Evolutionary conservation across 2,888 invertebrate species (phyloP).

Genomic region (Alentia gelatinosa): DNA sequence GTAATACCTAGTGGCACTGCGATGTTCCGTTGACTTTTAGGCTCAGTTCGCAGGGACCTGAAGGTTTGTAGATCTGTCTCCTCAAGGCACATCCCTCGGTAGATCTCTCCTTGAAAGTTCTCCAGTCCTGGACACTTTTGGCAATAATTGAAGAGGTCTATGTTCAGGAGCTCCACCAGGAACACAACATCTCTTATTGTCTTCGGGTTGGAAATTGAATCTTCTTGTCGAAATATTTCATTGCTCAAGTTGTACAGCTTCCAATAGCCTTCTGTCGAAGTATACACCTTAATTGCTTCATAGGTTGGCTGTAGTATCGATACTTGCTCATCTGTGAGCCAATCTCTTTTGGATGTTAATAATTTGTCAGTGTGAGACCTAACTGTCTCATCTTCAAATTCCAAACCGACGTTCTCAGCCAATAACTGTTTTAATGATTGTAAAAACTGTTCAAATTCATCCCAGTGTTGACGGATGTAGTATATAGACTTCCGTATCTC

Average conservation of each 20-base stretch:
- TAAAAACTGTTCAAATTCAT: constrained; percentile 60
- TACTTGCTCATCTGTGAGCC: neutral
- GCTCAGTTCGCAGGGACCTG: constrained; percentile 57
- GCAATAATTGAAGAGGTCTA: constrained; percentile 67
- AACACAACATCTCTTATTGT: constrained; percentile 65
- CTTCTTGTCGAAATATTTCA: constrained; percentile 63
- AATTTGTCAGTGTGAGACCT: constrained; percentile 1
- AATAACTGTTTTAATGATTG: constrained; percentile 58
- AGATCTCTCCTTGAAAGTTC: constrained; percentile 65
- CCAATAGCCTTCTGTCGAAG: constrained; percentile 58
- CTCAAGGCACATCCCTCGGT: constrained; percentile 59
- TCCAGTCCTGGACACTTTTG: constrained; percentile 59
- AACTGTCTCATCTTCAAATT: neutral
- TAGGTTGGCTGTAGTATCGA: neutral
- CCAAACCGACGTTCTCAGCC: neutral
- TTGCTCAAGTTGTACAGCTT: constrained; percentile 63
- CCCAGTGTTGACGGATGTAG: constrained; percentile 65
- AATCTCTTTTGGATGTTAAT: neutral
- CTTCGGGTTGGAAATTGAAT: constrained; percentile 60
- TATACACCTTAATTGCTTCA: constrained; percentile 41
- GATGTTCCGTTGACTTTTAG: constrained; percentile 63
- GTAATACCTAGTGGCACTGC: constrained; percentile 66
- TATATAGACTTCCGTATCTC: constrained; percentile 65
- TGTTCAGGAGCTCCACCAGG: constrained; percentile 67
- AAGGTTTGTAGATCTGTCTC: neutral